Evolutionary conservation across 2,888 invertebrate genomes (phyloP).

Genomic region (Camponotus fellah): DNA sequence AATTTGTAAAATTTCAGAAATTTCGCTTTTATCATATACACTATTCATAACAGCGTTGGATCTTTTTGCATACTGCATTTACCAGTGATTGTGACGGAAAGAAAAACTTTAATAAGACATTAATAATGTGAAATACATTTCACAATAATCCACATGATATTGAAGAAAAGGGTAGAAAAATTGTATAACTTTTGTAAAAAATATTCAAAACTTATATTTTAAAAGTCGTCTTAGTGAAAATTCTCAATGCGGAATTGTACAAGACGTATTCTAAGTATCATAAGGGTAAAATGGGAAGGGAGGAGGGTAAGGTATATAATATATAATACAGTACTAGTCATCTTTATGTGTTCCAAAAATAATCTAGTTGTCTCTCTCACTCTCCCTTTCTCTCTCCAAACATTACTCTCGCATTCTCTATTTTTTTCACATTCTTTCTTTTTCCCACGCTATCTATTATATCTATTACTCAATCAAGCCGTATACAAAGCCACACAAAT

Average conservation of each 20-base stretch:
- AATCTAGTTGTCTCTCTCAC: constrained; percentile 73
- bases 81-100: constrained; percentile 9
- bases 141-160: constrained; percentile 3
- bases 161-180: constrained; percentile 67
- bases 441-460: constrained; percentile 59
- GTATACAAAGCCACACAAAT: constrained; percentile 66
- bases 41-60: constrained; percentile 78
- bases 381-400: constrained; percentile 56
- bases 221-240: constrained; percentile 82
- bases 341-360: constrained; percentile 78
- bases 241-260: constrained; percentile 83
- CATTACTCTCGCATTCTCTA: constrained; percentile 35
- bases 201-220: constrained; percentile 86
- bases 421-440: constrained; percentile 65
- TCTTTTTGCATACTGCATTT: constrained; percentile 75
- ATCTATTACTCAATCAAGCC: constrained; percentile 63
- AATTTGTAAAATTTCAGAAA: constrained; percentile 63
- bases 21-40: constrained; percentile 76
- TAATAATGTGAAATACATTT: constrained; percentile 11
- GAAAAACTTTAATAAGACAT: background rate
- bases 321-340: constrained; percentile 73
- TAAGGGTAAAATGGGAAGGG: constrained; percentile 77
- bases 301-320: constrained; percentile 66
- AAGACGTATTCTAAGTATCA: constrained; percentile 82
- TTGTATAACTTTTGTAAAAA: constrained; percentile 81